phyloP scores from a whole-genome alignment of 2,113 vertebrate species.

The Elephantulus edwardii region DNA sequence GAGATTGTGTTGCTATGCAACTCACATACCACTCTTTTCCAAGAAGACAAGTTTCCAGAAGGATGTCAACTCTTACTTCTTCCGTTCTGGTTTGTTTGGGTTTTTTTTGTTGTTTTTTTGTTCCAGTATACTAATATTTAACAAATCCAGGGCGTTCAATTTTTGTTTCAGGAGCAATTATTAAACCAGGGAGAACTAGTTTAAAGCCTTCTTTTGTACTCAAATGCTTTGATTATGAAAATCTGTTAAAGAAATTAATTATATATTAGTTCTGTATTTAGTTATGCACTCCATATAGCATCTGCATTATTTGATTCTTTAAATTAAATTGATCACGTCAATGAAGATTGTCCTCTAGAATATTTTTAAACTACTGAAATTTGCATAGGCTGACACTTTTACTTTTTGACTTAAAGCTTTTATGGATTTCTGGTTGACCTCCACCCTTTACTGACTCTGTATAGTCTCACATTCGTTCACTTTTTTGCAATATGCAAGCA shows the following conservation, averaged over 20 bases:
- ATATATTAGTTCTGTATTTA: slow-evolving; percentile 58
- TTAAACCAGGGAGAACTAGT: neutral
- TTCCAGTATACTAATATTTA: neutral
- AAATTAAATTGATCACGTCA: slow-evolving; percentile 65
- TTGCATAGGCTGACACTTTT: neutral
- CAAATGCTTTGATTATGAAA: neutral
- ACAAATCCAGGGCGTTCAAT: neutral
- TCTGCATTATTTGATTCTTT: slow-evolving; percentile 45
- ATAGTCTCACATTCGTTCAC: neutral
- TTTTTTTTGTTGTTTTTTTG: no score
- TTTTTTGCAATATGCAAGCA: slow-evolving; percentile 12
- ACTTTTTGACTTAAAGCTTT: slow-evolving; percentile 22
- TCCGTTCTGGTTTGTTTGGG: neutral
- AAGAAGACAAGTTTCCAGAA: neutral
- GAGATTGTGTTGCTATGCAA: neutral
- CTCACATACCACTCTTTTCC: neutral
- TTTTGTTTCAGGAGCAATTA: neutral
- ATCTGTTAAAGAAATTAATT: slow-evolving; percentile 47
- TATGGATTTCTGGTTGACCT: neutral
- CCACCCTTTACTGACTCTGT: neutral
- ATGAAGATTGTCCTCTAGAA: slow-evolving; percentile 59
- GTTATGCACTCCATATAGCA: slow-evolving; percentile 45
- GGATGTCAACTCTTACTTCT: neutral
- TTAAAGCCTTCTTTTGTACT: neutral
- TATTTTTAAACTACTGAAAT: slow-evolving; percentile 48